Conservation (phyloP, 2,888 invertebrate genomes). For the Andrena chrysosceles region DNA sequence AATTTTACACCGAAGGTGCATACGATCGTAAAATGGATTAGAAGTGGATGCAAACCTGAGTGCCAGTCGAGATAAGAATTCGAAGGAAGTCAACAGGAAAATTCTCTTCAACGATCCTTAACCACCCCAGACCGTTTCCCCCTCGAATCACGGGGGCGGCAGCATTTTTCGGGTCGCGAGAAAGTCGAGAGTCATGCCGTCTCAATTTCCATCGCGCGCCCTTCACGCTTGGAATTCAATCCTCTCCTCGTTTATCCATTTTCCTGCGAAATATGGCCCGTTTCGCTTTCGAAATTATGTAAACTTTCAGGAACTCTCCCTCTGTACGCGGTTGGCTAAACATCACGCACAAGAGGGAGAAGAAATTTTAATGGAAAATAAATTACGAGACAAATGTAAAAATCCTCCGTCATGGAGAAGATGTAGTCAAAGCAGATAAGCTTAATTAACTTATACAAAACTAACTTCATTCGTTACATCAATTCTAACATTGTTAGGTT, state of each 20-base stretch:
- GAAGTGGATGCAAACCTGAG: constrained; percentile 12
- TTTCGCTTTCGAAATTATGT: constrained; percentile 24
- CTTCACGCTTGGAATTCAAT: constrained; percentile 44
- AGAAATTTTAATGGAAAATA: constrained; percentile 10
- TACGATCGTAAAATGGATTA: constrained; percentile 34
- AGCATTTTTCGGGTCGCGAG: constrained; percentile 22
- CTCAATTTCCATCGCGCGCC: constrained; percentile 43
- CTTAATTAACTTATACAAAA: too few relatives aligned
- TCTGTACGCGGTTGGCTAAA: neutral
- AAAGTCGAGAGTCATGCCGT: constrained; percentile 43
- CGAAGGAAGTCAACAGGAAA: constrained; percentile 17
- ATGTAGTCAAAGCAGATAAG: neutral
- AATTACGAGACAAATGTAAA: neutral
- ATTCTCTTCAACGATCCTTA: constrained; percentile 31
- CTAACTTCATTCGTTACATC: too few relatives aligned
- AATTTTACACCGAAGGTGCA: too few relatives aligned
- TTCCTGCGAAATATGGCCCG: constrained; percentile 3
- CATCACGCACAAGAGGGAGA: neutral
- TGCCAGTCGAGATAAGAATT: constrained; percentile 39
- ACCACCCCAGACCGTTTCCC: neutral
- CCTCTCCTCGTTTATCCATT: constrained; percentile 30
- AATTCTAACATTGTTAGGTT: too few relatives aligned
- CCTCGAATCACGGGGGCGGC: constrained; percentile 1
- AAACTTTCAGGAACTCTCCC: constrained; percentile 9
- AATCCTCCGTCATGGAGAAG: neutral